Evolutionary conservation across 2,797 vertebrate genomes (phyloP).

Genomic region (Thunnus albacares): DNA sequence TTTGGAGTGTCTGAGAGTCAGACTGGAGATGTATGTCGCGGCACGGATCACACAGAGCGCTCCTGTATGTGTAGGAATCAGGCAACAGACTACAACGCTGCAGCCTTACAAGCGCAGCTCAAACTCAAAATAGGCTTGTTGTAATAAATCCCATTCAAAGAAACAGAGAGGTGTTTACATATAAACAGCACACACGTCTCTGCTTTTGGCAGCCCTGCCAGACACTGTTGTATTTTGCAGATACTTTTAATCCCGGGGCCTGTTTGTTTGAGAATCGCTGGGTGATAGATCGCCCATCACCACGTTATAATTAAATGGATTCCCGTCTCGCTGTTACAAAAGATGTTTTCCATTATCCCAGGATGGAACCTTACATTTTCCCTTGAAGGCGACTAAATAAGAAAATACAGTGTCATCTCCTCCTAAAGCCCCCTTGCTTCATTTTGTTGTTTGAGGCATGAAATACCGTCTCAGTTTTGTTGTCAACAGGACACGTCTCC

Average conservation of each 20-base stretch:
- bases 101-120: conserved; percentile 63
- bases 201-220: conserved; percentile 65
- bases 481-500: conserved; percentile 72
- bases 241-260: conserved; percentile 75
- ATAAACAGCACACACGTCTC: conserved; percentile 79
- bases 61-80: conserved; percentile 33
- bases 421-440: conserved; percentile 76
- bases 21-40: conserved; percentile 32
- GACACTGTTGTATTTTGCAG: conserved; percentile 73
- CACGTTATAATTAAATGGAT: conserved; percentile 83
- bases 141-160: conserved; percentile 75
- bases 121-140: conserved; percentile 73
- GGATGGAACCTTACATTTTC: conserved; percentile 46
- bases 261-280: conserved; percentile 78
- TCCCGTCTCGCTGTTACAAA: conserved; percentile 78
- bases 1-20: conserved; percentile 33
- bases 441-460: conserved; percentile 75
- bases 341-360: conserved; percentile 76
- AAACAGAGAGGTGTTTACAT: conserved; percentile 77
- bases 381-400: conserved; percentile 56
- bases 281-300: conserved; percentile 80
- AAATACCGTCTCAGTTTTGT: conserved; percentile 78
- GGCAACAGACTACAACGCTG: conserved; percentile 36
- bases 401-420: conserved; percentile 73
- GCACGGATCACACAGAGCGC: conserved; percentile 18